Base-by-base conservation (phyloP, 2,797 vertebrate genomes). In the Lepus townsendii region DNA sequence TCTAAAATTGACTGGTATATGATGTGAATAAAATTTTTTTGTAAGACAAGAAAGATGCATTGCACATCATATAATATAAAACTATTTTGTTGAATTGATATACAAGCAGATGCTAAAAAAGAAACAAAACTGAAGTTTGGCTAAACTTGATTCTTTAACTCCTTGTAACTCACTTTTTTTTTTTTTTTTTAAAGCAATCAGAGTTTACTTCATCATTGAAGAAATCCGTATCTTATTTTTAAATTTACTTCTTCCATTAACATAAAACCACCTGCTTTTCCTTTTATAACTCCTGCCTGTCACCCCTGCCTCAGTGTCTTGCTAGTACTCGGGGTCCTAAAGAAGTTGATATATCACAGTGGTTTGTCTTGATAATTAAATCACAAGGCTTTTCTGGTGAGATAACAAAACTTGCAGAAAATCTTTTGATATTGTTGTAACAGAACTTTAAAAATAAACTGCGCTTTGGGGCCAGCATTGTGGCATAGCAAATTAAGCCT, bases 371-470 rank as follows among this genome's bases (percentile, higher is more conserved):
- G 66, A 95, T 12, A 57, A 80, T 68, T 75, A 65, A 71, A 65
- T 88, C 30, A 69, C 42, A 20, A 79, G 50, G 30, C 10, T 2
- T 88, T 12, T 71, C 26, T 5, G 63, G 16, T 4, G 16, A 88
- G 30, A 42, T 83, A 52, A 77, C 17, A 72, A 88, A 88, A 73
- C 3, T 92, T 92, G 47, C 30, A 63, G 66, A 73, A 75, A 60
- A 82, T 54, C 26, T 92, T 94, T 75, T 85, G 52, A 80, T 75
- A n/a, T 50, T 89, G 95, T 52, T 63, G 1, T 68, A 92, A 52
- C 24, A 88, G 8, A 30, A 82, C 24, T 96, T 94, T 27, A 93
- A 77, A 94, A 88, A 54, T 38, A 83, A 83, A 42, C 20, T 83
- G 24, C 19, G 26, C 38, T 72, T 86, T 42, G 92, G 54, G 54